Percentiles rank a stretch among this genome's conserved stretches.
phyloP scores from a whole-genome alignment of 35 echinoderm and acorn worm genomes.

The Ophioderma brevispina region DNA sequence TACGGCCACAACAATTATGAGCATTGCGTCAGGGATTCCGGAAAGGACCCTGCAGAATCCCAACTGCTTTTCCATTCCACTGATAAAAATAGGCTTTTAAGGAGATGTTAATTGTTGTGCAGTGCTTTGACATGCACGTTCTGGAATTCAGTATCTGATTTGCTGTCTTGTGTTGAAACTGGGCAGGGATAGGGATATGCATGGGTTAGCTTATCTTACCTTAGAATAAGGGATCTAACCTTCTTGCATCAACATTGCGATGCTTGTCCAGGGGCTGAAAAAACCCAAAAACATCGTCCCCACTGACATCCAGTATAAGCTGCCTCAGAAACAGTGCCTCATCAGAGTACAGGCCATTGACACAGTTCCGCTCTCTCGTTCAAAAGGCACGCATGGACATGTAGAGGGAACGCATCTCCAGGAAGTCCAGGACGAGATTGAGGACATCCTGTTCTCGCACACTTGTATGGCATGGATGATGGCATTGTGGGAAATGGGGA shows the following conservation, averaged over 20 bases:
- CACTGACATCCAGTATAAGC: slow-evolving; percentile 91
- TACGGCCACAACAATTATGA: too few relatives aligned
- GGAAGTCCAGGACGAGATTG: slow-evolving; percentile 91
- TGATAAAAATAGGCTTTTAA: too few relatives aligned
- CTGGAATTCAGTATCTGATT: too few relatives aligned
- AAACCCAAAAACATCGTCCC: slow-evolving; percentile 98
- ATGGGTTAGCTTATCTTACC: too few relatives aligned
- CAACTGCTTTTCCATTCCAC: too few relatives aligned
- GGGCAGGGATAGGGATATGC: too few relatives aligned
- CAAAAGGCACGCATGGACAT: slow-evolving; percentile 92
- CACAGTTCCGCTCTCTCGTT: slow-evolving; percentile 88
- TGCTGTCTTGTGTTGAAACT: too few relatives aligned
- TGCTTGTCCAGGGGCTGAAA: slow-evolving; percentile 91
- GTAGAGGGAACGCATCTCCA: slow-evolving; percentile 71
- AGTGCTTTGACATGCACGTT: too few relatives aligned
- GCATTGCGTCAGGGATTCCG: too few relatives aligned
- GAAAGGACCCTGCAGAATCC: too few relatives aligned
- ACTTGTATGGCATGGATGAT: slow-evolving; percentile 59
- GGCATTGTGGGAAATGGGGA: slow-evolving; percentile 41
- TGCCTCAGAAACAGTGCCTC: slow-evolving; percentile 91
- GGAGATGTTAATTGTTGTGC: too few relatives aligned
- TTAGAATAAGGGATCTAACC: slow-evolving; percentile 84
- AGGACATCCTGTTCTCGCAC: slow-evolving; percentile 88
- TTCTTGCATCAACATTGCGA: slow-evolving; percentile 86
- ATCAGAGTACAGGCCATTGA: slow-evolving; percentile 92